A percentile compares a stretch with the other conserved stretches of the same genome.
Conservation (phyloP, 2,888 invertebrate genomes). For the Andrena fulva region DNA sequence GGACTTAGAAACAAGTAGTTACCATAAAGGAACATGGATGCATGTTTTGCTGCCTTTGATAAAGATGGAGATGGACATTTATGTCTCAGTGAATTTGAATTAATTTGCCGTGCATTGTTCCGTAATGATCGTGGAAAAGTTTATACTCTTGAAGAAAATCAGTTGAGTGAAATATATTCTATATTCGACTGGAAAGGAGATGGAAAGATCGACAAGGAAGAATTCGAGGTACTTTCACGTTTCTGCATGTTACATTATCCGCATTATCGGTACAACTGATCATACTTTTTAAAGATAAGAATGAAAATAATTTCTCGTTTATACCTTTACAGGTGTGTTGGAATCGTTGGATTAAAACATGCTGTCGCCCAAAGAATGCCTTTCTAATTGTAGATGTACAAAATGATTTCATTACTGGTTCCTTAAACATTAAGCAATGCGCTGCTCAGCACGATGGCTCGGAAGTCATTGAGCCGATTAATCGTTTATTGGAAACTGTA, state of each 20-base stretch:
- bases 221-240: constrained; percentile 87
- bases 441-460: constrained; percentile 96
- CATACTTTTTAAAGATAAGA: neutral
- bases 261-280: neutral
- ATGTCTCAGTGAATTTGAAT: constrained; percentile 91
- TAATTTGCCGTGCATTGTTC: constrained; percentile 94
- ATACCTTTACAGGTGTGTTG: constrained; percentile 89
- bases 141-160: constrained; percentile 90
- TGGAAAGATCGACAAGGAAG: constrained; percentile 92
- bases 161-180: constrained; percentile 91
- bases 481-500: constrained; percentile 92
- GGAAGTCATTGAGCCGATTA: constrained; percentile 96
- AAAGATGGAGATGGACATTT: constrained; percentile 95
- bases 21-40: constrained; percentile 91
- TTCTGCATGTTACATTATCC: neutral
- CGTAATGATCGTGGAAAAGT: constrained; percentile 94
- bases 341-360: constrained; percentile 96
- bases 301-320: neutral
- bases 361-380: constrained; percentile 91
- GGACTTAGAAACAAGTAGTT: constrained; percentile 85
- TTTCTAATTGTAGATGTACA: constrained; percentile 98
- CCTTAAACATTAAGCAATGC: constrained; percentile 96
- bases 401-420: constrained; percentile 98
- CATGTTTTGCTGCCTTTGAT: constrained; percentile 96
- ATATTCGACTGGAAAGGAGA: constrained; percentile 93